These are phyloP conservation scores for Paramormyrops hopkinsi DNA, from an alignment of 2,797 vertebrate genomes.

Conservation along the genomic window DNA sequence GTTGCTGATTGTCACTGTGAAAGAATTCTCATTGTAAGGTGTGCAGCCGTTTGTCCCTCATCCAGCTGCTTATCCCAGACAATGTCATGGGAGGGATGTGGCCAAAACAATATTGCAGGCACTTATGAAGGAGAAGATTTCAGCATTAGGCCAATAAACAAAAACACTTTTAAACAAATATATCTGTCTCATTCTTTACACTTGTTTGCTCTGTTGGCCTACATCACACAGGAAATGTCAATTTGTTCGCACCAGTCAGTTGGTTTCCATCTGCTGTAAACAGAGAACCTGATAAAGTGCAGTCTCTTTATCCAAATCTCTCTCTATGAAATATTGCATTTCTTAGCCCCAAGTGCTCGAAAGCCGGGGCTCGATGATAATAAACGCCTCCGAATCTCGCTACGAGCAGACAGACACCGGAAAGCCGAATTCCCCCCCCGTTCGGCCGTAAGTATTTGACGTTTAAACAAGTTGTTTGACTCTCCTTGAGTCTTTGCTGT, in stretches of 20 bases:
- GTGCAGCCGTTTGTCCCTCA: neutral
- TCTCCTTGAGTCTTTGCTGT: conserved; percentile 39
- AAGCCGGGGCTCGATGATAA: conserved; percentile 19
- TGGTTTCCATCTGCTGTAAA: conserved; percentile 58
- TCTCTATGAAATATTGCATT: conserved; percentile 61
- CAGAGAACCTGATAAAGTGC: conserved; percentile 48
- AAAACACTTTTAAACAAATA: conserved; percentile 2
- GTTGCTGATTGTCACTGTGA: neutral
- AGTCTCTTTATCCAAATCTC: conserved; percentile 65
- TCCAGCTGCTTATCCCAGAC: neutral
- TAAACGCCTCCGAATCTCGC: conserved; percentile 20
- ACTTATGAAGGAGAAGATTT: conserved; percentile 3
- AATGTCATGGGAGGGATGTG: neutral
- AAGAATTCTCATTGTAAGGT: neutral
- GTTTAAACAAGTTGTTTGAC: conserved; percentile 44
- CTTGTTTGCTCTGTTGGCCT: neutral
- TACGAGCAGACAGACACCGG: neutral
- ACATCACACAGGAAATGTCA: conserved; percentile 10
- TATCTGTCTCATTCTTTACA: neutral
- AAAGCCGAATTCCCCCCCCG: conserved; percentile 39
- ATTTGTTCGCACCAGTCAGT: conserved; percentile 40
- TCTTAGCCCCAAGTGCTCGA: conserved; percentile 31
- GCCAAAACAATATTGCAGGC: neutral
- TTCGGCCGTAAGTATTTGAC: conserved; percentile 41
- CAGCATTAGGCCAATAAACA: neutral